Evolutionary conservation across 1,140 invertebrate genomes (phyloP), one percentile per base, ranked within the genome.

Genomic region (Mactra quadrangularis): DNA sequence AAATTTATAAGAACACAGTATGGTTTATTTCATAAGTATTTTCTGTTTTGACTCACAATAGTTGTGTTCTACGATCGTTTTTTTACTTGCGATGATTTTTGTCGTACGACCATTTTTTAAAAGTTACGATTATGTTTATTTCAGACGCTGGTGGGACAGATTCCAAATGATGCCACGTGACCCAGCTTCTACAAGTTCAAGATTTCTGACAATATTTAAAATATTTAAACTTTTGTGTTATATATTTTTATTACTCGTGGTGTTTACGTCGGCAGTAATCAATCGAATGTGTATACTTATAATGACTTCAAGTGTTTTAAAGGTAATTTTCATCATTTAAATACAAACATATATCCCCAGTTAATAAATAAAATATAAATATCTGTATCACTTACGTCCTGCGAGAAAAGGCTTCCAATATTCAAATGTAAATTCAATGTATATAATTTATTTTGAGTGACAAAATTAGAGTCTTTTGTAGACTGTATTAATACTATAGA

Each of bases 161-260:
- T 90, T 90, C 62, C 89, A 89, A 45, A 88, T 87, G 81, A 89
- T 90, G n/a, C 89, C 89, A n/a, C 59, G 89, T 35, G 89, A 90
- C 33, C 71, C 85, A 13, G 60, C 85, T 13, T 82, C 83, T 11
- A 85, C 68, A n/a, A 82, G 85, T 52, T 79, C 88, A 25, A 82
- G 76, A 22, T 86, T 89, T 15, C 66, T 72, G 29, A 77, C 85
- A 13, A 75, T 89, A 15, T 55, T 90, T 33, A 86, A 88, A 75
- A 35, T 83, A 6, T 87, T 89, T 62, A 90, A 91, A 78, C 82
- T 88, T 22, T 33, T 89, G 22, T 88, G 86, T 66, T 90, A 90
- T 35, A 25, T 87, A 1, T 52, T 89, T 2, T 41, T 89, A 0
- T 88, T 91, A 60, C 31, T 86, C 27, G 50, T 88, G 11, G 89